Base-by-base conservation (phyloP, 2,797 vertebrate genomes). In the Crenichthys baileyi region DNA sequence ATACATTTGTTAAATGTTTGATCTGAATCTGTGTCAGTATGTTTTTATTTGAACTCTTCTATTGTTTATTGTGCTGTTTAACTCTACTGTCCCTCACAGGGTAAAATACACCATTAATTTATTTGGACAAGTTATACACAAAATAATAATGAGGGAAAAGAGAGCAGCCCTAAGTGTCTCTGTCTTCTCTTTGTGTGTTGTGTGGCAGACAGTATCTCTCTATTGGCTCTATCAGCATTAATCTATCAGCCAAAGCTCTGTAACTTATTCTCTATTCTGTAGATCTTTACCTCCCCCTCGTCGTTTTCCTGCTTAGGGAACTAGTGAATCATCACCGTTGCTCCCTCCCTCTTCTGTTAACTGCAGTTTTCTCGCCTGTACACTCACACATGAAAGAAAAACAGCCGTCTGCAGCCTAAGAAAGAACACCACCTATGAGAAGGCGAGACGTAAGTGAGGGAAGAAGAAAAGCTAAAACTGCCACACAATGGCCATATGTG, bases 261-360 rank as follows among this genome's bases (percentile, higher is more conserved):
- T 15, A 68, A 41, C 60, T 81, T 63, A 58, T 50, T 76, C 50
- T 84, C 76, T 44, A 73, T 70, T 73, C 67, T 4, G 39, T 24
- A 70, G 75, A 83, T 84, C 73, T 83, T 79, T 83, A 80, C 83
- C 78, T 90, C 78, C 82, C 73, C 58, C 74, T 67, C 73, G 53
- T 73, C n/a, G 50, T 70, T 83, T 81, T 83, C 71, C 83, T 79
- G 83, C 83, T 89, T 81, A 76, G 74, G 82, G 63, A 79, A 82
- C 84, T 84, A 86, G 81, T 92, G 90, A 91, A 90, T 92, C 91
- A 90, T 93, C 88, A 29, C 71, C 58, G 86, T 78, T 26, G 46
- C 87, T 83, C 77, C 78, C 82, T 87, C 87, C 82, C 83, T 78
- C 75, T 60, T 81, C 87, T 65, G 63, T 70, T 85, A 81, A 76